Evolutionary conservation across 2,797 vertebrate species (phyloP).

Genomic region (Odontamblyopus rebecca): DNA sequence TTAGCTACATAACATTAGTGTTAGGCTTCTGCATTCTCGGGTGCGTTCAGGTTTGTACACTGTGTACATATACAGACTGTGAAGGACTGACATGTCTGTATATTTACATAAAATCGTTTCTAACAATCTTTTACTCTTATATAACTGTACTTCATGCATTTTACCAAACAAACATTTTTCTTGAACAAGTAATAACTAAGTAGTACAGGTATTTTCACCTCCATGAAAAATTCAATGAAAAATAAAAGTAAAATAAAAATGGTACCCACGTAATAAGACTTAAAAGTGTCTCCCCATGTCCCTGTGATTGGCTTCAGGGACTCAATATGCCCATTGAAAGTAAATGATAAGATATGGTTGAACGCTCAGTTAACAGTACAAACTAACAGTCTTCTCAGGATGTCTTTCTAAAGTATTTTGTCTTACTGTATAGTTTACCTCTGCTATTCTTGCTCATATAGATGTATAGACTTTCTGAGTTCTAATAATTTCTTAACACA

Average conservation of each 20-base stretch:
- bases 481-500: background rate
- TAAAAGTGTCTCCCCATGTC: too few species aligned
- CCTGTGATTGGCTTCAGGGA: too few species aligned
- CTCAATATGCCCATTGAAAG: too few species aligned
- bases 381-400: background rate
- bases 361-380: background rate
- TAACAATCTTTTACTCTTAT: background rate
- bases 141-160: background rate
- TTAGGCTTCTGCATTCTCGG: conserved; percentile 39
- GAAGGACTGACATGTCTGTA: background rate
- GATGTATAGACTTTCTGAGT: background rate
- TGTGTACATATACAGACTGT: background rate
- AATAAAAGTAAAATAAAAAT: too few species aligned
- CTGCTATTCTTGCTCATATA: background rate
- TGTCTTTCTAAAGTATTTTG: background rate
- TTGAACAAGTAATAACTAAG: background rate
- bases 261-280: background rate
- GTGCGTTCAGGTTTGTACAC: conserved; percentile 27
- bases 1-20: conserved; percentile 41
- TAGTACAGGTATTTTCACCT: background rate
- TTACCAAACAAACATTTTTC: background rate
- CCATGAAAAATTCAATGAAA: too few species aligned
- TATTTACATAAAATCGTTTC: background rate
- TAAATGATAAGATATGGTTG: background rate
- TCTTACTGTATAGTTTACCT: background rate